phyloP scores from a whole-genome alignment of 2,888 invertebrate species.

The Andrena bucephala region DNA sequence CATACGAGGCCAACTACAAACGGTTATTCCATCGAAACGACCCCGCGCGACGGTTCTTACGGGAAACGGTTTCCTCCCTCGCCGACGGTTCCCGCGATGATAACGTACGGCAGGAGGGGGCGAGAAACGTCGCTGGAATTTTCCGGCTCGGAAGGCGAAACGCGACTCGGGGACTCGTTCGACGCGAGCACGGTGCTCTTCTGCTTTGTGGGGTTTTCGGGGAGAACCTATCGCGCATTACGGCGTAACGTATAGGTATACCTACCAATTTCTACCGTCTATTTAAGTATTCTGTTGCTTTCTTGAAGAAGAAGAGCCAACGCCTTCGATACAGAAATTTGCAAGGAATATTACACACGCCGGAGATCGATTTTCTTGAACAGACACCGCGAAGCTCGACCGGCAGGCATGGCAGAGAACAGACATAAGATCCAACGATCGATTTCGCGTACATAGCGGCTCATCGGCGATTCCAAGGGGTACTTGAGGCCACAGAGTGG shows the following conservation, averaged over 20 bases:
- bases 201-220: background rate
- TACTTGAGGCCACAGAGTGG: slow-evolving; percentile 12
- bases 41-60: slow-evolving; percentile 61
- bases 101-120: slow-evolving; percentile 57
- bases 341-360: no score
- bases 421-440: slow-evolving; percentile 8
- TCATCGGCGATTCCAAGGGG: slow-evolving; percentile 7
- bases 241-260: no score
- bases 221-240: background rate
- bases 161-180: background rate
- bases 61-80: slow-evolving; percentile 63
- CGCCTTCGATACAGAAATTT: no score
- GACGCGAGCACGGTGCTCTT: background rate
- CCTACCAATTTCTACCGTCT: no score
- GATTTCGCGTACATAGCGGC: slow-evolving; percentile 22
- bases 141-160: slow-evolving; percentile 32
- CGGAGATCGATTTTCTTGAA: slow-evolving; percentile 10
- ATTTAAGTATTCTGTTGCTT: no score
- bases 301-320: no score
- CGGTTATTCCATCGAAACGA: slow-evolving; percentile 80
- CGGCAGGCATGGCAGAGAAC: background rate
- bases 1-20: slow-evolving; percentile 79
- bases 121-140: slow-evolving; percentile 61
- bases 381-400: slow-evolving; percentile 22
- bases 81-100: slow-evolving; percentile 48